Evolutionary conservation across 2,113 vertebrate species (phyloP).

Genomic region (Ameiurus melas): DNA sequence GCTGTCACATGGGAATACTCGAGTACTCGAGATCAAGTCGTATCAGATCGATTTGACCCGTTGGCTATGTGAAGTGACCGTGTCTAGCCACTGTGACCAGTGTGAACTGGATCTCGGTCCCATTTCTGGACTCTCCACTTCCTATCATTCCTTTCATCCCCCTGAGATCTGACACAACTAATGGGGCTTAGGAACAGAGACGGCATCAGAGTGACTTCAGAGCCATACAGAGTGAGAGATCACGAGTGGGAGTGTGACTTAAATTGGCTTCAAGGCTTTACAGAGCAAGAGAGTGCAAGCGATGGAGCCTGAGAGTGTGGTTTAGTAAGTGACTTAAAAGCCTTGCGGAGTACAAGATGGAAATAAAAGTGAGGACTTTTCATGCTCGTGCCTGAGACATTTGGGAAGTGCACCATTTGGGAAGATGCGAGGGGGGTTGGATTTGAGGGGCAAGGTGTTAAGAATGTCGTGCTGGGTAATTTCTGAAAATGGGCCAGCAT

Average conservation of each 20-base stretch:
- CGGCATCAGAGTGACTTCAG: background rate
- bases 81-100: background rate
- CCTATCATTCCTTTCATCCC: background rate
- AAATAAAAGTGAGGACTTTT: constrained; percentile 6
- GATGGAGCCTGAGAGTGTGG: background rate
- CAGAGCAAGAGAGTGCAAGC: constrained; percentile 1
- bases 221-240: background rate
- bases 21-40: background rate
- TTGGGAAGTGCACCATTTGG: background rate
- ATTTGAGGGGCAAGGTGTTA: constrained; percentile 5
- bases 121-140: background rate
- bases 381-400: background rate
- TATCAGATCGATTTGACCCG: background rate
- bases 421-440: background rate
- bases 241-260: background rate
- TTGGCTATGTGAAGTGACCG: background rate
- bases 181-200: constrained; percentile 16
- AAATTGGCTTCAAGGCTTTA: background rate
- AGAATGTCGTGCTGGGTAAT: constrained; percentile 24
- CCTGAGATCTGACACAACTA: background rate
- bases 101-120: background rate
- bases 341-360: background rate
- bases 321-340: constrained; percentile 20
- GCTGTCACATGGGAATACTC: background rate
- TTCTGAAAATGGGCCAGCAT: constrained; percentile 8